Conservation (phyloP, 1,140 invertebrate genomes). For the Brachionus asplanchnoidis region DNA sequence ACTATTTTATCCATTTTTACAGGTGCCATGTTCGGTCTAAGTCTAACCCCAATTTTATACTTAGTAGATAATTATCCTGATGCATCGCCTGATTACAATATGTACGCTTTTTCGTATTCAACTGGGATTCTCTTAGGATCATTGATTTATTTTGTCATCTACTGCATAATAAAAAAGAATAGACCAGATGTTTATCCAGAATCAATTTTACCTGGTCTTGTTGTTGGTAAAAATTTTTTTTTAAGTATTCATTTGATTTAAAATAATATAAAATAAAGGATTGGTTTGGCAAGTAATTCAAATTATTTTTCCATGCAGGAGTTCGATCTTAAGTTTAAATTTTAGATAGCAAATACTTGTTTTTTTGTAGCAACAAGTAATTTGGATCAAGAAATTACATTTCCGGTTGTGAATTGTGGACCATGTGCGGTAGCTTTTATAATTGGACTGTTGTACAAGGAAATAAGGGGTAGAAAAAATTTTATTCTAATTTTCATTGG, state of each 20-base stretch:
- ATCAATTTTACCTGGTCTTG: constrained; percentile 55
- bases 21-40: constrained; percentile 12
- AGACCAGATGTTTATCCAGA: constrained; percentile 53
- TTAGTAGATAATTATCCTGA: constrained; percentile 13
- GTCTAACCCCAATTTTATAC: constrained; percentile 24
- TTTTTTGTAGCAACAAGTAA: constrained; percentile 58
- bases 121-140: constrained; percentile 19
- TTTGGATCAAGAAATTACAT: constrained; percentile 55
- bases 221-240: constrained; percentile 44
- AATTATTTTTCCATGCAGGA: not conserved
- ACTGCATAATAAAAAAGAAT: constrained; percentile 52
- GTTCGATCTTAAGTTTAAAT: not conserved
- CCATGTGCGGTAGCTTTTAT: constrained; percentile 45
- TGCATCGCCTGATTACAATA: constrained; percentile 16
- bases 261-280: constrained; percentile 45
- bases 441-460: constrained; percentile 41
- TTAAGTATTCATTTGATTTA: not conserved
- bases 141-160: constrained; percentile 53
- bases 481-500: not conserved
- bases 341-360: constrained; percentile 48
- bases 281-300: constrained; percentile 54
- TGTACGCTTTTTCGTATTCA: constrained; percentile 26
- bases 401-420: constrained; percentile 53
- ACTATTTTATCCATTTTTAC: constrained; percentile 5
- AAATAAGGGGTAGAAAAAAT: constrained; percentile 28